Evolutionary conservation across 2,113 vertebrate genomes (phyloP).

Genomic region (Willisornis vidua): DNA sequence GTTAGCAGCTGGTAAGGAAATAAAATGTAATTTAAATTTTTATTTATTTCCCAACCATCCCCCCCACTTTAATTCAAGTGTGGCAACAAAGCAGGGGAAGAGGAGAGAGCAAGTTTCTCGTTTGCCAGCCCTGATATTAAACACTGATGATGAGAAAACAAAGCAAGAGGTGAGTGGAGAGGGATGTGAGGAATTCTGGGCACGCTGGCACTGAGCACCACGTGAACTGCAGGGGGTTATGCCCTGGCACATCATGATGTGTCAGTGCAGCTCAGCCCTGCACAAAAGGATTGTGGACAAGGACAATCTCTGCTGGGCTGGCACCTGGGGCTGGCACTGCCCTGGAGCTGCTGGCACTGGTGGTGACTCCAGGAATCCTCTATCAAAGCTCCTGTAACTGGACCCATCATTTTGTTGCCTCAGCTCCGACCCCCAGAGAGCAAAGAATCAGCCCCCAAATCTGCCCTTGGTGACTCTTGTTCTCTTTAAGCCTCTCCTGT

Average conservation of each 20-base stretch:
- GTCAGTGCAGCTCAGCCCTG: background rate
- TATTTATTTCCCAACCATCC: slow-evolving; percentile 1
- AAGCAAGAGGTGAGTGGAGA: background rate
- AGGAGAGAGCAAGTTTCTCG: slow-evolving; percentile 53
- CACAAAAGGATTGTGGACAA: background rate
- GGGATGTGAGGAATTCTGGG: background rate
- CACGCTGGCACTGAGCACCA: background rate
- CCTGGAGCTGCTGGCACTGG: background rate
- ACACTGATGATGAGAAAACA: background rate
- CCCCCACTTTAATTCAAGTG: slow-evolving; percentile 57
- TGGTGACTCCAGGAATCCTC: background rate
- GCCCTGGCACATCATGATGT: background rate
- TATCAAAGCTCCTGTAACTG: background rate
- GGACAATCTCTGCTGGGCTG: background rate
- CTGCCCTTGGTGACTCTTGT: background rate
- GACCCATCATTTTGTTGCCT: background rate
- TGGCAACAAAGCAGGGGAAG: slow-evolving; percentile 58
- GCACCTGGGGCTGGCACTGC: background rate
- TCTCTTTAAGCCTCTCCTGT: background rate
- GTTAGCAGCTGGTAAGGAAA: slow-evolving; percentile 81
- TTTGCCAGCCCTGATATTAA: slow-evolving; percentile 48
- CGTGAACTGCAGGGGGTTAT: background rate
- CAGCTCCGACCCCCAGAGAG: background rate
- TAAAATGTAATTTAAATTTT: slow-evolving; percentile 79
- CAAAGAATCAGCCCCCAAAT: background rate